phyloP scores from a whole-genome alignment of 2,113 vertebrate genomes.

The Tupaia chinensis region DNA sequence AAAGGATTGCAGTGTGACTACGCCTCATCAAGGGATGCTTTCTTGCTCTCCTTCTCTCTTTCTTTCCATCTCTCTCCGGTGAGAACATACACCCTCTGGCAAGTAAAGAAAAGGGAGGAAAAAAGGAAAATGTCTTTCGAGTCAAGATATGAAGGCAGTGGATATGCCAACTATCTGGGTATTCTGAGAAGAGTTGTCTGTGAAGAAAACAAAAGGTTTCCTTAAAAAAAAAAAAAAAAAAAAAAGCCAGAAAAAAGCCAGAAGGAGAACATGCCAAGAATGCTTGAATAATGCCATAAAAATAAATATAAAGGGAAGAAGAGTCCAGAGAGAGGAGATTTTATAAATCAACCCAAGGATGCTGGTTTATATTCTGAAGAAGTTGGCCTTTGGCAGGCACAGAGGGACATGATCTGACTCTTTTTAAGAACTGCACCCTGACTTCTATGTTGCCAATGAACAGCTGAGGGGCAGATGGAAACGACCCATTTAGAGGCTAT shows the following conservation, averaged over 20 bases:
- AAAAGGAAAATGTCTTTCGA: neutral
- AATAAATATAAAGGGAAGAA: fast-evolving
- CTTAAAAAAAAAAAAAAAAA: neutral
- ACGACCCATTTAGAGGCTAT: neutral
- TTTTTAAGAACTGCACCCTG: neutral
- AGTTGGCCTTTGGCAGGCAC: neutral
- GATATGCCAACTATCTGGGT: neutral
- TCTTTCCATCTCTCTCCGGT: too few relatives aligned
- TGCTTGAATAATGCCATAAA: neutral
- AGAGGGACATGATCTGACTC: neutral
- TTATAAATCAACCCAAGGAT: neutral
- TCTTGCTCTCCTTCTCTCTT: too few relatives aligned
- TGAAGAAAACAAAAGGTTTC: neutral
- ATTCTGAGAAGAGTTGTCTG: neutral
- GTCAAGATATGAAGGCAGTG: neutral
- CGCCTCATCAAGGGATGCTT: too few relatives aligned
- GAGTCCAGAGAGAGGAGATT: fast-evolving
- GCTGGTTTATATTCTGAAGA: neutral
- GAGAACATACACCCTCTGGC: too few relatives aligned
- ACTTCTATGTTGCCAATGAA: neutral
- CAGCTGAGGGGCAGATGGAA: neutral
- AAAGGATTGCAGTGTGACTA: too few relatives aligned
- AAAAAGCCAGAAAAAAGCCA: neutral
- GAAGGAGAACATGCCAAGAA: neutral
- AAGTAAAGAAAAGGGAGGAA: neutral